Evolutionary conservation across 2,797 vertebrate species (phyloP).

Genomic region (Microctenopoma stevenorrisi): DNA sequence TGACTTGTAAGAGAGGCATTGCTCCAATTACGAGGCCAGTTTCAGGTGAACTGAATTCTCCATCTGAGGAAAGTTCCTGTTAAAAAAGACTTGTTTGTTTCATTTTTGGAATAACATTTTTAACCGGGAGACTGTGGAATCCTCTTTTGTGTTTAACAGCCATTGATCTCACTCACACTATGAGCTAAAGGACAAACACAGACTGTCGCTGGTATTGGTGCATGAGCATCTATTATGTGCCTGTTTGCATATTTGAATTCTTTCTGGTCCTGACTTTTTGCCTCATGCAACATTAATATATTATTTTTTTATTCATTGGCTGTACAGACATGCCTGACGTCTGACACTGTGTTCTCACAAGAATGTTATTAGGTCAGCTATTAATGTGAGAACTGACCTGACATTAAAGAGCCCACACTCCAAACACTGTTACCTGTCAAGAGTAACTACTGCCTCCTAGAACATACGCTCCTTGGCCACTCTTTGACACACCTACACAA

Average conservation of each 20-base stretch:
- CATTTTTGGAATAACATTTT: neutral
- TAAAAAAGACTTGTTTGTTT: no score
- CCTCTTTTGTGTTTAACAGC: conserved; percentile 64
- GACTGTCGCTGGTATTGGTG: conserved; percentile 42
- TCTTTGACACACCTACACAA: neutral
- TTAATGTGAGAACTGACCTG: conserved; percentile 4
- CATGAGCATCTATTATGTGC: conserved; percentile 9
- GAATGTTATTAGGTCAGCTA: neutral
- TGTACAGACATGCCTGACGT: neutral
- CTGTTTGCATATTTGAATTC: conserved; percentile 5
- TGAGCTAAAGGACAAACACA: conserved; percentile 69
- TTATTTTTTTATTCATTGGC: neutral
- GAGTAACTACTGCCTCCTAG: neutral
- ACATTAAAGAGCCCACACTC: neutral
- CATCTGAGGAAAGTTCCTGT: no score
- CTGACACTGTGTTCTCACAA: neutral
- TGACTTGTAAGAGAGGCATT: neutral
- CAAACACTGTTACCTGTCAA: neutral
- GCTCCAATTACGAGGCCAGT: neutral
- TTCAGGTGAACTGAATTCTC: neutral
- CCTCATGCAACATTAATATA: neutral
- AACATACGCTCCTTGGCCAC: neutral
- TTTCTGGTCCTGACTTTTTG: neutral
- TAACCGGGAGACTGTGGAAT: conserved; percentile 31
- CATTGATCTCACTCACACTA: conserved; percentile 68